phyloP scores from a whole-genome alignment of 1,140 invertebrate genomes.

The Brachionus manjavacas region DNA sequence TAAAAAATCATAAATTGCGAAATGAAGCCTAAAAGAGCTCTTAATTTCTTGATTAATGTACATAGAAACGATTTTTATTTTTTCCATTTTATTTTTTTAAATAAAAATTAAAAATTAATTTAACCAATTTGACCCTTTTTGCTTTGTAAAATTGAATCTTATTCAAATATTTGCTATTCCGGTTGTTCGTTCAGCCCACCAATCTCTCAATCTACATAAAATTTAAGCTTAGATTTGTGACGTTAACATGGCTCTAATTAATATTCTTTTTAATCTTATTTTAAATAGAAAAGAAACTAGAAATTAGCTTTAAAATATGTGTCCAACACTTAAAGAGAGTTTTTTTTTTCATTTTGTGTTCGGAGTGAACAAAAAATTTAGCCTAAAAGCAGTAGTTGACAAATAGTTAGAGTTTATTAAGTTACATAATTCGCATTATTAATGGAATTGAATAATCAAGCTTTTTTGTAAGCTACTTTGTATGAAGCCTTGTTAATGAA shows the following conservation, averaged over 20 bases:
- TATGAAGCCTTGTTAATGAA: neutral
- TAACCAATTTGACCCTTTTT: slow-evolving; percentile 7
- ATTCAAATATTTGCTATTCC: slow-evolving; percentile 22
- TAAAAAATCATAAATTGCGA: neutral
- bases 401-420: neutral
- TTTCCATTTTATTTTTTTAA: neutral
- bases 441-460: neutral
- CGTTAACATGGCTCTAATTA: slow-evolving; percentile 21
- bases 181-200: neutral
- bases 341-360: neutral
- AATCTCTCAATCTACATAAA: neutral
- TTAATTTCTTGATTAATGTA: neutral
- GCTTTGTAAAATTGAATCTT: slow-evolving; percentile 10
- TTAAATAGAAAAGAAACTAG: neutral
- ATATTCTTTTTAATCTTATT: slow-evolving; percentile 35
- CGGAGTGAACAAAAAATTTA: neutral
- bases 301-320: slow-evolving; percentile 4
- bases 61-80: slow-evolving; percentile 21
- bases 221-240: neutral
- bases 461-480: neutral
- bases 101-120: neutral
- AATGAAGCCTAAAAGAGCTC: neutral
- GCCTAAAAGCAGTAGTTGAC: neutral
- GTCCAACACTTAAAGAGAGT: neutral
- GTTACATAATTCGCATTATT: neutral